These are phyloP conservation scores for Melanotaenia trifasciata DNA, from an alignment of 2,797 vertebrate species.

Conservation along the genomic window DNA sequence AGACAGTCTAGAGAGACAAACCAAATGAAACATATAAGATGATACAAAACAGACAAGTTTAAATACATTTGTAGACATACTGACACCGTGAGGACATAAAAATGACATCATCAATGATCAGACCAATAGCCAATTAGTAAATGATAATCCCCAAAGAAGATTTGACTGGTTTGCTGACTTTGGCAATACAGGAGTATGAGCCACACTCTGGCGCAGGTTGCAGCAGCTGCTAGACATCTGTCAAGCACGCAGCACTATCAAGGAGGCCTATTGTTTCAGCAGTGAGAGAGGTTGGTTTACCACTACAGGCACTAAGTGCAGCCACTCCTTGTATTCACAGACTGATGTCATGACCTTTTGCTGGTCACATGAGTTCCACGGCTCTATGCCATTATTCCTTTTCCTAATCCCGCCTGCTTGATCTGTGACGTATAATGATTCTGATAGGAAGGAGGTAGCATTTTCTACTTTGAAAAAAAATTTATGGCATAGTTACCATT, in stretches of 20 bases:
- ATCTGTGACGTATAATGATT: slow-evolving; percentile 6
- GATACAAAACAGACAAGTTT: neutral
- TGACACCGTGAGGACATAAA: neutral
- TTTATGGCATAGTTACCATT: neutral
- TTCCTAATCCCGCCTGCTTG: slow-evolving; percentile 19
- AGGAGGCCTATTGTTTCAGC: slow-evolving; percentile 58
- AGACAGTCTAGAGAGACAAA: neutral
- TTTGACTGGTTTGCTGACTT: slow-evolving; percentile 74
- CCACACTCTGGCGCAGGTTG: slow-evolving; percentile 29
- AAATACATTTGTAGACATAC: slow-evolving; percentile 2
- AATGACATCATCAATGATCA: slow-evolving; percentile 50
- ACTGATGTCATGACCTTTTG: slow-evolving; percentile 62
- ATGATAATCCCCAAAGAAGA: slow-evolving; percentile 75
- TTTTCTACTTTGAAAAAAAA: neutral
- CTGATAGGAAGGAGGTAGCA: neutral
- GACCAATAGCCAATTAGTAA: slow-evolving; percentile 63
- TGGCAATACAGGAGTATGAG: slow-evolving; percentile 54
- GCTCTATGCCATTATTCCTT: slow-evolving; percentile 45
- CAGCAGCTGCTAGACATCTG: slow-evolving; percentile 27
- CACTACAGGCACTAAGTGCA: slow-evolving; percentile 49
- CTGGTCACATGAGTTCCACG: slow-evolving; percentile 67
- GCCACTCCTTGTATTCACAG: slow-evolving; percentile 40
- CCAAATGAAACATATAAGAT: slow-evolving; percentile 1
- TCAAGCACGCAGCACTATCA: slow-evolving; percentile 39
- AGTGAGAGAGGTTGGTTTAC: slow-evolving; percentile 43